Percentiles rank a stretch among this genome's conserved stretches.
Conservation (phyloP, 2,113 vertebrate genomes). For the Tyrannus savana region DNA sequence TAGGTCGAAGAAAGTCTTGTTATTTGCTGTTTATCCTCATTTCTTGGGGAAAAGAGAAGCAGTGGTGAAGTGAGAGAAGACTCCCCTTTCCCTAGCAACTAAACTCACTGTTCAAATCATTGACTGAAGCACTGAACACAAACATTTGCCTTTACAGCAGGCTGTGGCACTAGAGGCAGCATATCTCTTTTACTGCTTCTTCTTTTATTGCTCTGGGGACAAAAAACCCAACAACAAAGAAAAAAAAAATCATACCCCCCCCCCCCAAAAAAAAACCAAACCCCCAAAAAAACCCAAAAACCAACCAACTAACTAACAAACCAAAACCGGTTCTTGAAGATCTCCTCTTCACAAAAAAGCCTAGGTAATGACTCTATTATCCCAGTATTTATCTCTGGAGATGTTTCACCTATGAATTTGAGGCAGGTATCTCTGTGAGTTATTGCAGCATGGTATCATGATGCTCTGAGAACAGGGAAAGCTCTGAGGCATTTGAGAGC, state of each 20-base stretch:
- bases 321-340: not conserved
- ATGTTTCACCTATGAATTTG: not conserved
- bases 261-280: not conserved
- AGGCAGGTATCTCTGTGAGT: not conserved
- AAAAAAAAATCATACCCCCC: not conserved
- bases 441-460: not conserved
- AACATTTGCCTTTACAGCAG: accelerated
- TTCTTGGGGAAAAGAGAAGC: not conserved
- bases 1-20: not conserved
- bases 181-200: not conserved
- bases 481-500: not conserved
- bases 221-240: not conserved
- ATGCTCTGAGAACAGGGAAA: not conserved
- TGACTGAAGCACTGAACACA: not conserved
- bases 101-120: not conserved
- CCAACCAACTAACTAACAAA: not conserved
- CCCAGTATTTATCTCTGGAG: not conserved
- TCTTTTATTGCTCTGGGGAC: not conserved
- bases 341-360: not conserved
- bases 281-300: no score
- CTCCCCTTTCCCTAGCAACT: not conserved
- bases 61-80: not conserved
- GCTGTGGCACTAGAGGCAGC: not conserved
- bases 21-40: not conserved
- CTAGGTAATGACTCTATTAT: not conserved